Evolutionary conservation across 2,113 vertebrate species (phyloP).

Genomic region (Quiscalus mexicanus): DNA sequence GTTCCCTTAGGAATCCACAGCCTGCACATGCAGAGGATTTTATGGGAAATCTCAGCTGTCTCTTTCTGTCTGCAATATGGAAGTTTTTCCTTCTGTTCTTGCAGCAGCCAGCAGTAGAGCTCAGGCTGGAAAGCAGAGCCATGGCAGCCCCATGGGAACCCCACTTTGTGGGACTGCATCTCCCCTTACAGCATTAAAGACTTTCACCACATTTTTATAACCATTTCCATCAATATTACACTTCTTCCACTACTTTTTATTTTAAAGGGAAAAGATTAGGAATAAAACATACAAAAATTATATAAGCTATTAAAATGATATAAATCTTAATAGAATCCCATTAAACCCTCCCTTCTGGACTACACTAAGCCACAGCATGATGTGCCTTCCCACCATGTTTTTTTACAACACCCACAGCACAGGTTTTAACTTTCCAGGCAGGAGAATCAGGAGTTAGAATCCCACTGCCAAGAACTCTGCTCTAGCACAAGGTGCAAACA

Average conservation of each 20-base stretch:
- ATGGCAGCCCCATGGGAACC: fast-evolving
- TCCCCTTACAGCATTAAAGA: not conserved
- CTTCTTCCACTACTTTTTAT: not conserved
- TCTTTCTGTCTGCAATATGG: not conserved
- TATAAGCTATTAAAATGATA: not conserved
- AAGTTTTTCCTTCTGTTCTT: not conserved
- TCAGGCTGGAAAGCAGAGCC: not conserved
- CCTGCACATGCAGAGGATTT: not conserved
- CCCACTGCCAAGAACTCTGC: not conserved
- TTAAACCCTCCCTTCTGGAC: not conserved
- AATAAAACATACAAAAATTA: not conserved
- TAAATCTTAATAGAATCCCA: not conserved
- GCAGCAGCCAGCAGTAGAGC: not conserved
- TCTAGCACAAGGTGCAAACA: not conserved
- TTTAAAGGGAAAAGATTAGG: not conserved
- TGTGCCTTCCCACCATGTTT: not conserved
- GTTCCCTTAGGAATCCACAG: not conserved
- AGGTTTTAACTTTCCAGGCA: not conserved
- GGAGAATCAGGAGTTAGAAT: not conserved
- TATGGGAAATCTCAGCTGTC: not conserved
- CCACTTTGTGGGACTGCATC: not conserved
- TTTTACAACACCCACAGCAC: not conserved
- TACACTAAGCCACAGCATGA: not conserved
- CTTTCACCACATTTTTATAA: not conserved
- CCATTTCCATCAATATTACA: not conserved